Percentiles rank a stretch among this genome's conserved stretches.
Evolutionary conservation across 2,113 vertebrate genomes (phyloP).

Genomic region (Natator depressus): DNA sequence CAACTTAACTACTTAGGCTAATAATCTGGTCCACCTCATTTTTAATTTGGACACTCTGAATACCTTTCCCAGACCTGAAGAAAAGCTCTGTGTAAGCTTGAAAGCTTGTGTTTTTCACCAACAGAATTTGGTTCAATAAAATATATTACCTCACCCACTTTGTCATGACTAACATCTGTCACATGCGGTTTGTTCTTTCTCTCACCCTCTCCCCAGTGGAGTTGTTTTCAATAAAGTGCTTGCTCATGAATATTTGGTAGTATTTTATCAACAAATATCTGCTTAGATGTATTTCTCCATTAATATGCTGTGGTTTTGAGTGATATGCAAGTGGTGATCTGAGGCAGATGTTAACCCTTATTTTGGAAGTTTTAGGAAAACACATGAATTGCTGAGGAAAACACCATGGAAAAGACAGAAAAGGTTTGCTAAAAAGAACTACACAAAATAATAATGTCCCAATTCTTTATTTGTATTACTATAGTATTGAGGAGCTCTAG

Average conservation of each 20-base stretch:
- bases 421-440: not conserved
- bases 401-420: not conserved
- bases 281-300: not conserved
- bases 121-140: no score
- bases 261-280: not conserved
- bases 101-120: no score
- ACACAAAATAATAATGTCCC: not conserved
- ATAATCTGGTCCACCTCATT: no score
- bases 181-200: not conserved
- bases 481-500: no score
- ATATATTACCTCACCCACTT: no score
- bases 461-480: not conserved
- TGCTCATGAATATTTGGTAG: not conserved
- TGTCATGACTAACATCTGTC: no score
- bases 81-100: no score
- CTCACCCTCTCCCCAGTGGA: not conserved
- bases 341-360: not conserved
- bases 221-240: not conserved
- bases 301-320: not conserved
- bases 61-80: no score
- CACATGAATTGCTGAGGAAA: not conserved
- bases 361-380: not conserved
- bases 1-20: no score
- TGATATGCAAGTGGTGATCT: not conserved
- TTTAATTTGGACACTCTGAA: no score